Conservation (phyloP, 1,140 invertebrate species). For the Drosophila pseudoananassae region DNA sequence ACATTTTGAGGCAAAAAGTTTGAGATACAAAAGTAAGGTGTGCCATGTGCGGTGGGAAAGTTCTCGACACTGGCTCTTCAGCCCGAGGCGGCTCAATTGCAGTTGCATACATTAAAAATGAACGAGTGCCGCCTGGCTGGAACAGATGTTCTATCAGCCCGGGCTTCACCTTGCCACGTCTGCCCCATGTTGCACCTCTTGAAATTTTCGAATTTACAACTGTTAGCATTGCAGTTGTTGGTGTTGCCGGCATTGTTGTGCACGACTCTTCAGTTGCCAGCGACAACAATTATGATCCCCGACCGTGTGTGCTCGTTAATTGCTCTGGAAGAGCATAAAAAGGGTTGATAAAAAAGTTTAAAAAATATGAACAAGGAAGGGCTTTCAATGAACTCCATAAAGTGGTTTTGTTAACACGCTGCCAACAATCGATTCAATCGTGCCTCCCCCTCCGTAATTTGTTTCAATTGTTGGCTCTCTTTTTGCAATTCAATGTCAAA, state of each 20-base stretch:
- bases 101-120: slow-evolving; percentile 52
- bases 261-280: slow-evolving; percentile 22
- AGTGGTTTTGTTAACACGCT: slow-evolving; percentile 51
- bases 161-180: slow-evolving; percentile 19
- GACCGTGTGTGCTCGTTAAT: slow-evolving; percentile 30
- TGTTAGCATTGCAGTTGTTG: slow-evolving; percentile 20
- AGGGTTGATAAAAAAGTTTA: slow-evolving; percentile 17
- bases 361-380: background rate
- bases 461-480: slow-evolving; percentile 29
- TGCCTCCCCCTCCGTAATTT: slow-evolving; percentile 36
- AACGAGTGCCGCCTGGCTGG: slow-evolving; percentile 43
- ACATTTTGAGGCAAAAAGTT: background rate
- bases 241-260: slow-evolving; percentile 14
- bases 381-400: slow-evolving; percentile 52
- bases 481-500: slow-evolving; percentile 32
- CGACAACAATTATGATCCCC: slow-evolving; percentile 51
- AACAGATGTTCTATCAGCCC: slow-evolving; percentile 24
- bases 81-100: slow-evolving; percentile 34
- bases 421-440: slow-evolving; percentile 31
- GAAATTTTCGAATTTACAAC: slow-evolving; percentile 57
- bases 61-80: slow-evolving; percentile 34
- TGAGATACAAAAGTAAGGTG: background rate
- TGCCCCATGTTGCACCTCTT: background rate
- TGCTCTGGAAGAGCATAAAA: slow-evolving; percentile 36
- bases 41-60: background rate